Percentiles rank a stretch among this genome's conserved stretches.
phyloP scores from a whole-genome alignment of 2,113 vertebrate species.

The Hirundichthys speculiger region DNA sequence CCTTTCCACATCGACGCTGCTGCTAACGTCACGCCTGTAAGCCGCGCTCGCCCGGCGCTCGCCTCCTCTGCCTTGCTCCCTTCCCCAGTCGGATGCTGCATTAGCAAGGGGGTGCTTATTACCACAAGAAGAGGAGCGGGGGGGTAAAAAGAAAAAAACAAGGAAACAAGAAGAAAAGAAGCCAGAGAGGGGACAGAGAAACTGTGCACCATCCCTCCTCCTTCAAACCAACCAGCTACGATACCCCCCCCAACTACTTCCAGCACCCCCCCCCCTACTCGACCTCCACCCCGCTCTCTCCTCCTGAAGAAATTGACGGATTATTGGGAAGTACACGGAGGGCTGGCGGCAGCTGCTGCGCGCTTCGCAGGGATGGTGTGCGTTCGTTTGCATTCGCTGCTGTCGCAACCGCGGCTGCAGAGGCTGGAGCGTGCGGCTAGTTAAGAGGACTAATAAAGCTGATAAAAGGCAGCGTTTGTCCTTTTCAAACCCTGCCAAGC shows the following conservation, averaged over 20 bases:
- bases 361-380: slow-evolving; percentile 67
- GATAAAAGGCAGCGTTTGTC: slow-evolving; percentile 68
- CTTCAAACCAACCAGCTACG: slow-evolving; percentile 62
- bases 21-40: slow-evolving; percentile 77
- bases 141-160: slow-evolving; percentile 44
- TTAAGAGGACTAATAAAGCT: slow-evolving; percentile 71
- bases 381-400: slow-evolving; percentile 57
- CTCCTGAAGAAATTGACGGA: slow-evolving; percentile 84
- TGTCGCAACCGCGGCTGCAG: slow-evolving; percentile 53
- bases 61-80: slow-evolving; percentile 54
- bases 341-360: slow-evolving; percentile 79
- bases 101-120: slow-evolving; percentile 61
- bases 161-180: slow-evolving; percentile 62
- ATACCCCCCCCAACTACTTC: slow-evolving; percentile 64
- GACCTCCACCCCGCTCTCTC: slow-evolving; percentile 62
- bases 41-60: slow-evolving; percentile 58
- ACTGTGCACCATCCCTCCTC: slow-evolving; percentile 69
- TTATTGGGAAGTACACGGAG: slow-evolving; percentile 80
- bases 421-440: slow-evolving; percentile 76
- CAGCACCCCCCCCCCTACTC: slow-evolving; percentile 58
- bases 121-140: slow-evolving; percentile 49
- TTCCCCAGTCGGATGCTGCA: slow-evolving; percentile 59
- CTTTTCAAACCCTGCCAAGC: slow-evolving; percentile 50
- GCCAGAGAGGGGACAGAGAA: slow-evolving; percentile 58
- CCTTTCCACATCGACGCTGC: slow-evolving; percentile 78